Evolutionary conservation across 2,113 vertebrate species (phyloP), one percentile per base, ranked within the genome.

Genomic region (Arvicanthis niloticus): DNA sequence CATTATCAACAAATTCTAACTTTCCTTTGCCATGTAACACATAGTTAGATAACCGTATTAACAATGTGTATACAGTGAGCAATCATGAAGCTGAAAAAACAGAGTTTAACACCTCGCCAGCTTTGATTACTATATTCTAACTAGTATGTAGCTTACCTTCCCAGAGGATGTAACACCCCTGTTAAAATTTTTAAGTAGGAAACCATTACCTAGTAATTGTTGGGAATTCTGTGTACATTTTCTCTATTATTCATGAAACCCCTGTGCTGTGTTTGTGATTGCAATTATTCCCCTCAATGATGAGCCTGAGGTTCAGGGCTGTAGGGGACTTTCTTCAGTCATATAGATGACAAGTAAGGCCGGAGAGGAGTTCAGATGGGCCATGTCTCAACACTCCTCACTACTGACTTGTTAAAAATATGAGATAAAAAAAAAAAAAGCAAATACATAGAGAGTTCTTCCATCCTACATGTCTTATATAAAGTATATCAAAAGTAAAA

Each of bases 401-500:
- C n/a, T 37, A 8, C 51, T 42, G 65, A 13, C 65, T 78, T 48
- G 11, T 31, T 86, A 77, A 89, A 93, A 88, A 12, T 82, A 77
- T 11, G 12, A 34, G 37, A 24, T 29, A 10, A 73, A 73, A 40
- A 45, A 42, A 19, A 10, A 73, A 73, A 40, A 45, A 42, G 24
- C 56, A 82, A 82, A 60, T 12, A 53, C 15, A 68, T 73, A 81
- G 12, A 56, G 58, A 58, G n/a, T 76, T 75, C 80, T 62, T 17
- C 29, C 42, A 19, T 68, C n/a, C 24, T 26, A 7, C 3, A 24
- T 51, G 78, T 80, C 75, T 96, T 91, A 91, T 91, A 65, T 42
- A 91, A 94, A 96, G 26, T 0, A 34, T 94, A 87, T 48, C 40
- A 95, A 95, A 96, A n/a, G 34, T 62, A 77, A 94, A 84, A 45